Base-by-base conservation (phyloP, 35 echinoderm and acorn worm species). In the Acanthaster planci region DNA sequence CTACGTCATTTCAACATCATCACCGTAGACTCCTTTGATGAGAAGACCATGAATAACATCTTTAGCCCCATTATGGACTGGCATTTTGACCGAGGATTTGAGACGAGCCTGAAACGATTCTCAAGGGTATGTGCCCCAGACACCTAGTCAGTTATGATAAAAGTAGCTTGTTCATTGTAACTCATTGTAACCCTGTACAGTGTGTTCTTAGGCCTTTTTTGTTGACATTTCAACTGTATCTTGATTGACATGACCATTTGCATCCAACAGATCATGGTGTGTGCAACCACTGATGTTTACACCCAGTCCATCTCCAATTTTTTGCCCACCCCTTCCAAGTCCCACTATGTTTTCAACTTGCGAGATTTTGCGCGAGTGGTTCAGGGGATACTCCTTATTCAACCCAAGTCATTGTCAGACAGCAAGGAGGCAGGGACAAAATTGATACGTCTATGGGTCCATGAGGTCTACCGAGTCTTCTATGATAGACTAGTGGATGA, bases 41-140 rank as follows among this genome's bases (percentile, higher is more conserved):
- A 99, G 67, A 86, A 99, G 52, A 99, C 96, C 0, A 99, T 99
- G 96, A 99, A 94, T 86, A 93, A 88, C 39, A 97, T 99, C 82
- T 99, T 94, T 64, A 53, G 92, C 39, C 96, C 96, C 0, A 87
- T 99, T n/a, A 89, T 94, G 88, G 96, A 99, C 76, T 99, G 96
- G 96, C 92, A 99, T 82, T 99, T 99, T 52, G 85, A 90, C 76
- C 81, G 87, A 37, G 96, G 92, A 27, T 99, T 99, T 77, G 85
- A 93, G 76, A 87, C 90, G 21, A 85, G 77, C 59, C 82, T 91
- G 35, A 94, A 87, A 77, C 72, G 88, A 23, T 99, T 88, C 68
- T 93, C 96, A 35, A 90, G 96, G 86, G 96, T 99, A 78, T 55
- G 77, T 38, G 29, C 54, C 19, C 0, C 27, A 60, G 19, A 29